phyloP scores from a whole-genome alignment of 1,140 invertebrate species.

The Chironomus tepperi region DNA sequence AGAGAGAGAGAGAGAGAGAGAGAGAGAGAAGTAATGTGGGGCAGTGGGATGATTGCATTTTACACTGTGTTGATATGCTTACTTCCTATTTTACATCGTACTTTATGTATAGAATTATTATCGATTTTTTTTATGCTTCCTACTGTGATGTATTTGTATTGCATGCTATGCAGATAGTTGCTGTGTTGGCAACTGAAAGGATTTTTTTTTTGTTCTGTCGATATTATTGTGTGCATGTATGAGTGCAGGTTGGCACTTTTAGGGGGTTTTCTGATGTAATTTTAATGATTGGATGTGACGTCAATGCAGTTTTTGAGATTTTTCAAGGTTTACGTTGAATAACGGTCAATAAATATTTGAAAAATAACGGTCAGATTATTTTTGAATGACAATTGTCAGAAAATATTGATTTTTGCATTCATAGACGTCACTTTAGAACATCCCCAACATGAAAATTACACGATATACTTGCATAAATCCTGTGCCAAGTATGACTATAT shows the following conservation, averaged over 20 bases:
- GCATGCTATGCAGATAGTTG: neutral
- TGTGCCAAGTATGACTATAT: too few species aligned
- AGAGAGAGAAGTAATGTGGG: neutral
- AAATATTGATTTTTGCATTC: too few species aligned
- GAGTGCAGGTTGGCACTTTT: neutral
- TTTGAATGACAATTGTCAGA: too few species aligned
- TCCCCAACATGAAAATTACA: neutral
- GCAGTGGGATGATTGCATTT: neutral
- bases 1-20: neutral
- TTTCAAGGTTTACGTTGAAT: too few species aligned
- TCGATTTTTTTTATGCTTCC: neutral
- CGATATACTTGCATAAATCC: neutral
- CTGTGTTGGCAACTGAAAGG: neutral
- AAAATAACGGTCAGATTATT: too few species aligned
- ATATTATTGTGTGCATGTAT: neutral
- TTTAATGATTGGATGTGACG: too few species aligned
- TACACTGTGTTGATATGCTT: neutral
- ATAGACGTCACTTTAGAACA: neutral
- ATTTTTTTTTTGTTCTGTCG: neutral
- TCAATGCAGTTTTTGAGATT: too few species aligned
- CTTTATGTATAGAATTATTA: neutral
- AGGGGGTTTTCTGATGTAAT: too few species aligned
- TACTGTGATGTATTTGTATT: neutral
- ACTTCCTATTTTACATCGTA: neutral
- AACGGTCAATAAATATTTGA: too few species aligned